A percentile compares a stretch with the other conserved stretches of the same genome.
These are phyloP conservation scores for Malacoraja senta DNA, from an alignment of 2,797 vertebrate species.

Conservation along the genomic window DNA sequence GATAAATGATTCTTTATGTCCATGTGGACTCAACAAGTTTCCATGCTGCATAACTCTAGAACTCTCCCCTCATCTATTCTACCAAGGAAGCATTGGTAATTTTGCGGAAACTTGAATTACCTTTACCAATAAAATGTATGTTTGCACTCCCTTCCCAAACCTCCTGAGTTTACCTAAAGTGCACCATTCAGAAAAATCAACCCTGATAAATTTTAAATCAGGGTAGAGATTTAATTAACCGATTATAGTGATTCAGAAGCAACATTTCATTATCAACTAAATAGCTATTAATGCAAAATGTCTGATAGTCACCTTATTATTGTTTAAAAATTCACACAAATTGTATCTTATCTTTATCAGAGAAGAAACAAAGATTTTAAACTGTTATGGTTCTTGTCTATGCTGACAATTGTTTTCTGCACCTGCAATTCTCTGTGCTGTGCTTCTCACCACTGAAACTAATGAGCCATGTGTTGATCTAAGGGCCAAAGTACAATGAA, in stretches of 20 bases:
- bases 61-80: too few relatives aligned
- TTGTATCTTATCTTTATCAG: not conserved
- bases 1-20: too few relatives aligned
- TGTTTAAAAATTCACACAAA: not conserved
- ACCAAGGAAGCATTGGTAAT: not conserved
- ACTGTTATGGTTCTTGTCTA: not conserved
- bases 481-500: not conserved
- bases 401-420: not conserved
- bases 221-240: not conserved
- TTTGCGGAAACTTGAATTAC: not conserved
- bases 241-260: not conserved
- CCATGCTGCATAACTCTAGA: too few relatives aligned
- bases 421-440: not conserved
- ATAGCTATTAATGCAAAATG: not conserved
- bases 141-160: not conserved
- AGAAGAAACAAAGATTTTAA: not conserved
- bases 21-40: too few relatives aligned
- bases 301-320: not conserved
- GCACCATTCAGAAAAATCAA: not conserved
- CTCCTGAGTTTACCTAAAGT: not conserved
- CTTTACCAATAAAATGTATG: not conserved
- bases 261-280: not conserved
- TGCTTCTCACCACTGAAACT: not conserved
- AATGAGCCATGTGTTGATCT: not conserved
- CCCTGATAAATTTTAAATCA: not conserved